Evolutionary conservation across 2,888 invertebrate species (phyloP), one percentile per base, ranked within the genome.

Genomic region (Neoascia interrupta): DNA sequence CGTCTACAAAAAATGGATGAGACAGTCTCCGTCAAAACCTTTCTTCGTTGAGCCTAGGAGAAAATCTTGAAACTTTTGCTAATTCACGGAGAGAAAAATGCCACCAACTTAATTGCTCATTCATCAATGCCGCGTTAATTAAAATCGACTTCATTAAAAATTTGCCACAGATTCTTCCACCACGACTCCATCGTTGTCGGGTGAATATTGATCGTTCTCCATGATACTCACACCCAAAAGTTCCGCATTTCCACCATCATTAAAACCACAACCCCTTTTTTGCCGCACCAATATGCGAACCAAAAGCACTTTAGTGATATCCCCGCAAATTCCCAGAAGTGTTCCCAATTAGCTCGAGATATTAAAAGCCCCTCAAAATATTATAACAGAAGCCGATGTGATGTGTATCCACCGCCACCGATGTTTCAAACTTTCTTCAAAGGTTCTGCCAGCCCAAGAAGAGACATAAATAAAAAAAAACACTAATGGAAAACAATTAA

Each of bases 301-400:
- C 26, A 16, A 69, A 60, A 69, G 39, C 69, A 69, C 69, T 60
- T 69, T 34, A 41, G 19, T 15, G 19, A 69, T 41, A 69, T 36
- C 23, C 18, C 49, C 28, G 4, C 34, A 58, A 58, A 60, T 43
- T 60, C 58, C 13, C 34, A 68, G 41, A 49, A 58, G 58, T 43
- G 18, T 34, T 51, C 31, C 39, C 23, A 69, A 60, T 60, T 60
- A 60, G 19, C 45, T 18, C 16, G 26, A 36, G 11, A 66, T 45
- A 37, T 43, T 26, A 37, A 45, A 36, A 36, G 8, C 11, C n/a
- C 36, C 11, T 41, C 37, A 37, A 53, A 53, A 21, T 31, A 63
- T 51, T 16, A 26, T 26, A 8, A n/a, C 8, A 26, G 4, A n/a
- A 64, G 13, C 5, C 23, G 47, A 28, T 56, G 28, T 56, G 37